These are phyloP conservation scores for Pteronotus mesoamericanus DNA, from an alignment of 2,797 vertebrate species.

Conservation along the genomic window DNA sequence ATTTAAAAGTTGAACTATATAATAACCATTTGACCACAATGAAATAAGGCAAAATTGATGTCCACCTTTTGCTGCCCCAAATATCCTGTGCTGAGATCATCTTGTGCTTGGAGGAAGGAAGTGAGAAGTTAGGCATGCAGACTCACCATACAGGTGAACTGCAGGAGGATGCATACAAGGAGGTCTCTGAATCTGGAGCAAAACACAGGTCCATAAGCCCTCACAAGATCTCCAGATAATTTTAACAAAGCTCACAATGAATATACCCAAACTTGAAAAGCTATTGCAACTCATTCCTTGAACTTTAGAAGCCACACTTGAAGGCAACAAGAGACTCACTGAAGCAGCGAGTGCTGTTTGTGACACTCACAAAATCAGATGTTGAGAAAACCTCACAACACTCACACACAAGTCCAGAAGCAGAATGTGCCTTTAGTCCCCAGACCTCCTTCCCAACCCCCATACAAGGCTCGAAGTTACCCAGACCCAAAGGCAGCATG, in stretches of 20 bases:
- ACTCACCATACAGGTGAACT: background rate
- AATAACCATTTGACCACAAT: background rate
- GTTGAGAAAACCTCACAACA: background rate
- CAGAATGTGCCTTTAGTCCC: background rate
- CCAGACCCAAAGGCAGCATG: background rate
- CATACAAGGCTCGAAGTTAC: background rate
- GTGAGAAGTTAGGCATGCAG: background rate
- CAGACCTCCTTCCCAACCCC: background rate
- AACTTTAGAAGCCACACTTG: background rate
- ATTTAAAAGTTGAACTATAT: background rate
- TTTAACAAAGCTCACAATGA: background rate
- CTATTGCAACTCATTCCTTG: background rate
- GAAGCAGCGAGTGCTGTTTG: background rate
- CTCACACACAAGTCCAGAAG: background rate
- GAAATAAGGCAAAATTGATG: background rate
- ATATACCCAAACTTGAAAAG: background rate
- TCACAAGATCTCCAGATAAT: background rate
- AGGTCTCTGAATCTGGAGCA: background rate
- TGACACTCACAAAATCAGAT: background rate
- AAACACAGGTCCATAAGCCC: background rate
- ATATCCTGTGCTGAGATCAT: background rate
- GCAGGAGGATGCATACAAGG: background rate
- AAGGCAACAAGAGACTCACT: background rate
- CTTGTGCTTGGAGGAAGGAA: background rate
- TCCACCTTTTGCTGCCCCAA: background rate